These are phyloP conservation scores for Seladonia tumulorum DNA, from an alignment of 2,888 invertebrate genomes.

Conservation along the genomic window DNA sequence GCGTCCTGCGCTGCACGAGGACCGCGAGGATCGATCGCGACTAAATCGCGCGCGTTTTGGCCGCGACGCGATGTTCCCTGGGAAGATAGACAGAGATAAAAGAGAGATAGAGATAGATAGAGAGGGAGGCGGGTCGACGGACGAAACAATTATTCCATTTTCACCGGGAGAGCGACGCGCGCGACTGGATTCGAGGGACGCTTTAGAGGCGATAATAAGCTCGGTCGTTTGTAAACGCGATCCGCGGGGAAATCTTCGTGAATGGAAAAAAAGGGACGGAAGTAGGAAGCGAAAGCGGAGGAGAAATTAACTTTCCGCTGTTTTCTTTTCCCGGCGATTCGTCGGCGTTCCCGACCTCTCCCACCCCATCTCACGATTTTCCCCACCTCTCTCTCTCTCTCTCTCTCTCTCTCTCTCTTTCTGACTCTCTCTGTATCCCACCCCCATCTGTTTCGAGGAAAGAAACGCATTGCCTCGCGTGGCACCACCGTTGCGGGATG, in stretches of 20 bases:
- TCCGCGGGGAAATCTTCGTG: constrained; percentile 62
- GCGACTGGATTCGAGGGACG: constrained; percentile 34
- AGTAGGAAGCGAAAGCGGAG: constrained; percentile 1
- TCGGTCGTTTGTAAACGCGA: constrained; percentile 56
- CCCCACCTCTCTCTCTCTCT: neutral
- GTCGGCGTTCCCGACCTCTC: constrained; percentile 6
- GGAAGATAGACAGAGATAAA: neutral
- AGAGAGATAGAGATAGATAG: neutral
- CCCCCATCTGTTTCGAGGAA: neutral
- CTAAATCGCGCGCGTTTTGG: neutral
- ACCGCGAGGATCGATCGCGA: neutral
- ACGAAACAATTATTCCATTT: constrained; percentile 44
- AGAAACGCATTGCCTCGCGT: neutral
- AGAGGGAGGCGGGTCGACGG: neutral
- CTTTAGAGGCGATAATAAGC: constrained; percentile 59
- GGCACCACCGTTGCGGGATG: neutral
- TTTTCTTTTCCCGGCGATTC: constrained; percentile 37
- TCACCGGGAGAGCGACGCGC: constrained; percentile 11
- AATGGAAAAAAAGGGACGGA: constrained; percentile 39
- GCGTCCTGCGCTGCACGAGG: neutral
- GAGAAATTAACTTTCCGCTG: constrained; percentile 47
- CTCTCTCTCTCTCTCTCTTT: neutral
- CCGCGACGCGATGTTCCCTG: neutral
- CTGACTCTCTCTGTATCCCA: neutral
- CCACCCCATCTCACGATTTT: neutral